Evolutionary conservation across 1,140 invertebrate species (phyloP).

Genomic region (Penaeus chinensis): DNA sequence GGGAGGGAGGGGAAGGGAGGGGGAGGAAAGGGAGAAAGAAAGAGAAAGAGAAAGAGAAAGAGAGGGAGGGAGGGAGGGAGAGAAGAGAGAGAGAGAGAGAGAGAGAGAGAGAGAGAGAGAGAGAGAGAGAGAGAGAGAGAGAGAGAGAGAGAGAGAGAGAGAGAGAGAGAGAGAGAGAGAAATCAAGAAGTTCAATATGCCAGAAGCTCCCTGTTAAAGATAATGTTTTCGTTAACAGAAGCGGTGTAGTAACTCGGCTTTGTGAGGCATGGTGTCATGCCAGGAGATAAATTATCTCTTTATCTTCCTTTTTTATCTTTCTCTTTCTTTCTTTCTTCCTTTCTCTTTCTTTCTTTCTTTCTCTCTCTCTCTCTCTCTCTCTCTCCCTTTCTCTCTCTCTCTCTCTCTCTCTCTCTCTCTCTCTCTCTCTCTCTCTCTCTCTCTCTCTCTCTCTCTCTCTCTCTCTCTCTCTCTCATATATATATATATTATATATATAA

Average conservation of each 20-base stretch:
- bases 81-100: background rate
- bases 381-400: background rate
- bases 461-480: too few relatives aligned
- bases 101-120: background rate
- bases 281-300: too few relatives aligned
- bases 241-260: background rate
- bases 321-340: background rate
- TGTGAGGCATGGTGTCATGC: slow-evolving; percentile 4
- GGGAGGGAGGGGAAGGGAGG: background rate
- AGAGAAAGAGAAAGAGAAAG: background rate
- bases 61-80: background rate
- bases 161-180: background rate
- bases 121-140: background rate
- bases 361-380: background rate
- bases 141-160: background rate
- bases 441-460: too few relatives aligned
- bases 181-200: too few relatives aligned
- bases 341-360: background rate
- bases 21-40: too few relatives aligned
- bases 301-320: background rate
- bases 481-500: slow-evolving; percentile 42
- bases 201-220: too few relatives aligned
- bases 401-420: background rate
- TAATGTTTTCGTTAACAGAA: too few relatives aligned
- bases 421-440: slow-evolving; percentile 10